Base-by-base conservation (phyloP, 2,797 vertebrate species). In the Alosa sapidissima region DNA sequence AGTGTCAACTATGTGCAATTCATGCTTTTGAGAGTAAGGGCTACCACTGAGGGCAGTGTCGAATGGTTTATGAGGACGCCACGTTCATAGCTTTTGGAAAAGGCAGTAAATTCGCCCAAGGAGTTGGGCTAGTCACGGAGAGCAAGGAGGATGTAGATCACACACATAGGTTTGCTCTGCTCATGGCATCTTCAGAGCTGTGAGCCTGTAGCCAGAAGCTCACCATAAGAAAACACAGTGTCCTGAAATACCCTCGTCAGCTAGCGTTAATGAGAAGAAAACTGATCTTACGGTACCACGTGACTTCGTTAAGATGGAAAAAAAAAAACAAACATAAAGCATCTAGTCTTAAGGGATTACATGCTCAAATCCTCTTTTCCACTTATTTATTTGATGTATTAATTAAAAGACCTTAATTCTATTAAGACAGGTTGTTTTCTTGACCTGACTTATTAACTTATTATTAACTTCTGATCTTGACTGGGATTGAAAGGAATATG, bases 371-470 rank as follows among this genome's bases (percentile, higher is more conserved):
- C 84, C 81, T 86, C 82, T 89, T 87, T 89, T 87, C 86, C 81
- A 36, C 81, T 65, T 28, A 86, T 86, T 86, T 87, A 84, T 90
- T 88, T 84, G 82, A 85, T 60, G 85, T 83, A 87, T 86, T 89
- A 87, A 90, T 87, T 88, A 89, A 89, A 89, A 85, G 65, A 84
- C 81, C 81, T 55, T 55, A 75, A 87, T 90, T 88, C 84, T 84
- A 87, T 86, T 84, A 84, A 81, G 87, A 52, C 41, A 81, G 65
- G 84, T 83, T 75, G 84, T 82, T 52, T 85, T 87, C 86, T 85
- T 87, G 88, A 89, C 84, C 49, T 55, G 41, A 81, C 75, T 62
- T 75, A 68, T 45, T 45, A 75, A 75, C 68, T 41, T 75, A 62
- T 62, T 75, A 68, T 45, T 45, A 75, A 75, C 68, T 45, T 72